These are phyloP conservation scores for Daphoenositta chrysoptera DNA, from an alignment of 2,113 vertebrate genomes.

Conservation along the genomic window DNA sequence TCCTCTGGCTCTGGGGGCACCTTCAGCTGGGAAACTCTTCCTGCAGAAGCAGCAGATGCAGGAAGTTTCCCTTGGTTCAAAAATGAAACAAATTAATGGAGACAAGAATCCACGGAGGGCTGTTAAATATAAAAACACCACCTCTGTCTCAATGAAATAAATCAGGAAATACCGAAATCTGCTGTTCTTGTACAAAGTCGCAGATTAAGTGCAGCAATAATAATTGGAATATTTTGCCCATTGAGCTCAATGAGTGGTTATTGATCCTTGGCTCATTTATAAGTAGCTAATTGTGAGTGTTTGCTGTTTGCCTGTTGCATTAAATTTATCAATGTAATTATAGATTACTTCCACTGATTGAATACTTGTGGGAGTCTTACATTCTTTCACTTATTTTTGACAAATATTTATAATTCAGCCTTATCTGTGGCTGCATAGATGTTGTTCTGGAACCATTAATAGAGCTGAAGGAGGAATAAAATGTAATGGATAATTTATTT, in stretches of 20 bases:
- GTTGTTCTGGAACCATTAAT: background rate
- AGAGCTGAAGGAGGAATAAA: background rate
- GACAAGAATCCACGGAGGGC: background rate
- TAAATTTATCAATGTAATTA: slow-evolving; percentile 16
- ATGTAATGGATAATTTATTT: background rate
- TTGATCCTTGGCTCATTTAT: slow-evolving; percentile 1
- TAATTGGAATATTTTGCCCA: background rate
- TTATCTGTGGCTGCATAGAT: background rate
- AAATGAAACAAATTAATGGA: background rate
- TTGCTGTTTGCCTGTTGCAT: background rate
- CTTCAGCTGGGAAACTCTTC: background rate
- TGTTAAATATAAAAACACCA: background rate
- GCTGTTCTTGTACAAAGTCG: background rate
- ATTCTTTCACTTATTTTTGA: background rate
- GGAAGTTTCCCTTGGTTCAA: background rate
- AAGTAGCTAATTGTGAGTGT: background rate
- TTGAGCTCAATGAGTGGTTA: background rate
- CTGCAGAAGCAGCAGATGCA: background rate
- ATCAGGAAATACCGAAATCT: background rate
- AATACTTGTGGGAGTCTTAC: background rate
- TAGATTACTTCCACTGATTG: background rate
- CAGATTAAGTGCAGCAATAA: background rate
- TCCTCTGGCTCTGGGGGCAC: background rate
- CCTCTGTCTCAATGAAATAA: background rate
- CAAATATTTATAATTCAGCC: background rate